These are phyloP conservation scores for Lates calcarifer DNA, from an alignment of 2,113 vertebrate genomes.

Conservation along the genomic window DNA sequence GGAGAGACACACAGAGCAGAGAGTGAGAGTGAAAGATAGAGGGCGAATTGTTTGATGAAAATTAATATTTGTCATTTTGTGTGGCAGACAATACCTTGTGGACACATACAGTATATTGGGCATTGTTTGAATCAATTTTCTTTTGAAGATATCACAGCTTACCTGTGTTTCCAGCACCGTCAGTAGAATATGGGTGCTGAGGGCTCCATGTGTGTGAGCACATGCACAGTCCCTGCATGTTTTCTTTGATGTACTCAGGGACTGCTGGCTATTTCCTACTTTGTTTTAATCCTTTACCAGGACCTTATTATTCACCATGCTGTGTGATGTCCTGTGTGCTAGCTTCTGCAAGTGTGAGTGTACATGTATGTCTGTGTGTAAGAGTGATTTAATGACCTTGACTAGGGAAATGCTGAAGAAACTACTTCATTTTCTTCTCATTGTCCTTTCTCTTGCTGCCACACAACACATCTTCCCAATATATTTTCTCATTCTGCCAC, in stretches of 20 bases:
- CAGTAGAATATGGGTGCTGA: conserved; percentile 16
- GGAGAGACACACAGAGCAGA: conserved; percentile 25
- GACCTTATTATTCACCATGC: conserved; percentile 17
- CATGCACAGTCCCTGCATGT: not conserved
- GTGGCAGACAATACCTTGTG: conserved; percentile 49
- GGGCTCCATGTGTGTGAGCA: not conserved
- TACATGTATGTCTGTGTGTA: too few relatives aligned
- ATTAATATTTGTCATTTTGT: conserved; percentile 81
- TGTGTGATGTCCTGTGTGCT: conserved; percentile 12
- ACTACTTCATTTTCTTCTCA: not conserved
- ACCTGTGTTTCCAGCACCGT: conserved; percentile 45
- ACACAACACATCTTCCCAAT: not conserved
- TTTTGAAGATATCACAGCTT: conserved; percentile 67
- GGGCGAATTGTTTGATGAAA: conserved; percentile 79
- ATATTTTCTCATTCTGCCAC: not conserved
- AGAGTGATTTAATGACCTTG: conserved; percentile 48
- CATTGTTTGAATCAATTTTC: conserved; percentile 73
- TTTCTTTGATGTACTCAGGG: conserved; percentile 50
- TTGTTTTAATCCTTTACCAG: conserved; percentile 37
- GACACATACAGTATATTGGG: conserved; percentile 71
- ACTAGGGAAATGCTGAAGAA: conserved; percentile 1
- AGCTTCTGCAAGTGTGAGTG: not conserved
- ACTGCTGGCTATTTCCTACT: conserved; percentile 50
- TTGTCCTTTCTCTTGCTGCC: not conserved
- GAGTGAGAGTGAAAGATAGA: conserved; percentile 50